These are phyloP conservation scores for Serranus cabrilla DNA, from an alignment of 2,797 vertebrate genomes.

Conservation along the genomic window DNA sequence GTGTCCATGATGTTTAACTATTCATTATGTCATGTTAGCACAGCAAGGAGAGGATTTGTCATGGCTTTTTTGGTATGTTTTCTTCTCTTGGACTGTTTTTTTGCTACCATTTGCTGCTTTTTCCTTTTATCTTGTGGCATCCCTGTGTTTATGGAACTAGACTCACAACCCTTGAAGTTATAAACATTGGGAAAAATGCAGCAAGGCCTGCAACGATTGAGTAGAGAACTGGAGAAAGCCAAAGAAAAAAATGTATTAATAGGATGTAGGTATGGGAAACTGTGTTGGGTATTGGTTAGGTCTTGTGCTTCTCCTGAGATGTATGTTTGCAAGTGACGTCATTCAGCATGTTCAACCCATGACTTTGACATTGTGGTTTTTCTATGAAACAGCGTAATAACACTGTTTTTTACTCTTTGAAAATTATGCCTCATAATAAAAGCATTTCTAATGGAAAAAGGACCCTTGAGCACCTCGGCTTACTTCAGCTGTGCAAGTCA, in stretches of 20 bases:
- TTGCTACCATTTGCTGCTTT: slow-evolving; percentile 6
- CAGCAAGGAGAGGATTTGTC: not conserved
- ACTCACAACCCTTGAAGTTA: slow-evolving; percentile 36
- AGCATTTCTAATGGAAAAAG: slow-evolving; percentile 1
- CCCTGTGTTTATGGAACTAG: slow-evolving; percentile 26
- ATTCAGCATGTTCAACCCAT: too few species aligned
- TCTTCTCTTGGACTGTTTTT: not conserved
- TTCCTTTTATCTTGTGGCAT: not conserved
- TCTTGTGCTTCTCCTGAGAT: too few species aligned
- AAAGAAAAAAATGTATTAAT: too few species aligned
- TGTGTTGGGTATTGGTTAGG: too few species aligned
- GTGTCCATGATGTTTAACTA: slow-evolving; percentile 15
- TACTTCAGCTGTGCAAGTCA: slow-evolving; percentile 34
- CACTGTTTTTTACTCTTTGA: too few species aligned
- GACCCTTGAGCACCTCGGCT: slow-evolving; percentile 4
- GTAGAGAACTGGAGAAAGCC: too few species aligned
- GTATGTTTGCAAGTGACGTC: too few species aligned
- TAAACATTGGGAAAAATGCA: slow-evolving; percentile 22
- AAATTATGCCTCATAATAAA: too few species aligned
- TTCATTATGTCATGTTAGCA: slow-evolving; percentile 25
- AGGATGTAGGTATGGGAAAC: too few species aligned
- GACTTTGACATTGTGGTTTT: too few species aligned
- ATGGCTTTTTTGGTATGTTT: not conserved
- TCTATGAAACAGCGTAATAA: too few species aligned
- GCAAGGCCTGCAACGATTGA: too few species aligned